These are phyloP conservation scores for Tholera decimalis DNA, from an alignment of 2,888 invertebrate species.

Conservation along the genomic window DNA sequence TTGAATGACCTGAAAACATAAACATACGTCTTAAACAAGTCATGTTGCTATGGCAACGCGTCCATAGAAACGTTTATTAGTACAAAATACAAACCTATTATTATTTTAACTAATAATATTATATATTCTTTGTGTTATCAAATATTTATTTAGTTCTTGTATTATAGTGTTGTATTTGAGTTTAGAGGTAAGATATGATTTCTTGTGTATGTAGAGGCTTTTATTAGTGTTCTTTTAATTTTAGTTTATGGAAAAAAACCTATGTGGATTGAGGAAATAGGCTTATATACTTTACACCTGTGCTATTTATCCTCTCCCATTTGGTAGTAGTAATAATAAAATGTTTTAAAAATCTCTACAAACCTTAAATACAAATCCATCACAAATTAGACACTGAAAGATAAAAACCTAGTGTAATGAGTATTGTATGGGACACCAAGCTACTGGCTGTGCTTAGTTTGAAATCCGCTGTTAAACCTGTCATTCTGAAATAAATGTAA, in stretches of 20 bases:
- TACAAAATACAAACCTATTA: constrained; percentile 14
- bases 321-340: neutral
- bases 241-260: neutral
- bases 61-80: constrained; percentile 60
- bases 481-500: no score
- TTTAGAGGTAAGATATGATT: constrained; percentile 39
- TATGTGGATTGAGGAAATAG: neutral
- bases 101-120: constrained; percentile 17
- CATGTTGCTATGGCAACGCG: constrained; percentile 58
- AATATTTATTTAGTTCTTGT: constrained; percentile 18
- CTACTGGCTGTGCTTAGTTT: no score
- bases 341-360: no score
- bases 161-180: constrained; percentile 31
- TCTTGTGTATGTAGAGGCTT: neutral
- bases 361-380: no score
- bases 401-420: no score
- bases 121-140: constrained; percentile 17
- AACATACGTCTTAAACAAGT: constrained; percentile 19
- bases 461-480: no score
- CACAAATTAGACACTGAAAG: constrained; percentile 2
- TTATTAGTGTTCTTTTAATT: neutral
- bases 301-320: no score
- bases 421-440: no score
- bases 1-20: neutral
- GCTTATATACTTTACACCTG: neutral